phyloP scores from a whole-genome alignment of 2,888 invertebrate genomes.

The Actias luna region DNA sequence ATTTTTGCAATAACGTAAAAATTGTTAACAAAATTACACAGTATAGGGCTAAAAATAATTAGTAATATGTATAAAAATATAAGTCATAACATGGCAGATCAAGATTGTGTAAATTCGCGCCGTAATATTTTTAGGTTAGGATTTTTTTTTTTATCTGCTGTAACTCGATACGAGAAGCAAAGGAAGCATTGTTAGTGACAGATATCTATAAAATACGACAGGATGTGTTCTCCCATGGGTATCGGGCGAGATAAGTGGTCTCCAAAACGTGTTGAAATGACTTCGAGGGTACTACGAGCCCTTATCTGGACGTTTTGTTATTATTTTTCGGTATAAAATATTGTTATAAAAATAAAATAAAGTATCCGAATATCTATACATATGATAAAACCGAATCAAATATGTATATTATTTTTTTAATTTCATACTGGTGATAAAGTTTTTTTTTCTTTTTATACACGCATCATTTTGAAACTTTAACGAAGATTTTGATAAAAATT shows the following conservation, averaged over 20 bases:
- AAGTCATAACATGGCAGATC: no score
- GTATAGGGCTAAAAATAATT: no score
- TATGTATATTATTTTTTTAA: no score
- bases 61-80: no score
- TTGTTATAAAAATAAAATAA: not conserved
- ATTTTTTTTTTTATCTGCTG: constrained; percentile 16
- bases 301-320: not conserved
- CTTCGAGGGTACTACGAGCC: constrained; percentile 12
- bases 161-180: constrained; percentile 12
- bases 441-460: no score
- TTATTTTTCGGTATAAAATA: not conserved
- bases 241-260: constrained; percentile 15
- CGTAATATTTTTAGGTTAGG: not conserved
- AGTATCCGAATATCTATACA: no score
- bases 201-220: constrained; percentile 15
- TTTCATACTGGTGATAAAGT: no score
- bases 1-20: no score
- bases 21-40: no score
- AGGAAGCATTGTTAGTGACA: constrained; percentile 19
- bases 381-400: no score
- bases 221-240: constrained; percentile 12
- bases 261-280: constrained; percentile 18
- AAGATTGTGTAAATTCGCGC: not conserved
- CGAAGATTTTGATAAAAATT: no score
- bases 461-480: no score